phyloP scores from a whole-genome alignment of 2,888 invertebrate genomes.

The Pristionchus maxplancki region DNA sequence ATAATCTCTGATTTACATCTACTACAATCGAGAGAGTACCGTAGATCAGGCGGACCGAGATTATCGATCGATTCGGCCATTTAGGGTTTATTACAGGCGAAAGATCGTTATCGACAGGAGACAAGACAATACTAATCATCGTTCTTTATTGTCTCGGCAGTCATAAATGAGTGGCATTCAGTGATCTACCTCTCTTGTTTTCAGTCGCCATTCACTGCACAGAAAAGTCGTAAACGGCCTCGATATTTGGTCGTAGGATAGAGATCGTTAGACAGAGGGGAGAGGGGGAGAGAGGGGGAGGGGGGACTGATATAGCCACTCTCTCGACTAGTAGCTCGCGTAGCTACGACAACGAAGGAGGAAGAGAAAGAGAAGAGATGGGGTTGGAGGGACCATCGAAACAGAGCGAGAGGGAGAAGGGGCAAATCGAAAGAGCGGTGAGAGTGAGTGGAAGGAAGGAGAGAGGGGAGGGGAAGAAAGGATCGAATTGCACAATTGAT shows the following conservation, averaged over 20 bases:
- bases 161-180: neutral
- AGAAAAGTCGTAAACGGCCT: neutral
- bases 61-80: neutral
- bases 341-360: slow-evolving; percentile 24
- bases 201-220: neutral
- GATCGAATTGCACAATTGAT: slow-evolving; percentile 11
- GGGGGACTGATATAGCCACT: neutral
- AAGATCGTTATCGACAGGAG: neutral
- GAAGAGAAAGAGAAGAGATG: neutral
- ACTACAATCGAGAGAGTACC: neutral
- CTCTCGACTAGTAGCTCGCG: neutral
- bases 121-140: neutral
- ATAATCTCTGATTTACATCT: slow-evolving; percentile 40
- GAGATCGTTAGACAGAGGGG: neutral
- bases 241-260: slow-evolving; percentile 7
- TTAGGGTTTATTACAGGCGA: neutral
- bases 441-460: neutral
- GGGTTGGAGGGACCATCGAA: slow-evolving; percentile 17
- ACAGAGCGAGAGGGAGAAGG: neutral
- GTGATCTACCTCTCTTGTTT: neutral
- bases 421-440: neutral
- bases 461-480: neutral
- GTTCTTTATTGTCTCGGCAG: neutral
- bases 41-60: neutral
- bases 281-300: neutral